Conservation (phyloP, 92 coral and sea anemone genomes). For the Galaxea fascicularis region DNA sequence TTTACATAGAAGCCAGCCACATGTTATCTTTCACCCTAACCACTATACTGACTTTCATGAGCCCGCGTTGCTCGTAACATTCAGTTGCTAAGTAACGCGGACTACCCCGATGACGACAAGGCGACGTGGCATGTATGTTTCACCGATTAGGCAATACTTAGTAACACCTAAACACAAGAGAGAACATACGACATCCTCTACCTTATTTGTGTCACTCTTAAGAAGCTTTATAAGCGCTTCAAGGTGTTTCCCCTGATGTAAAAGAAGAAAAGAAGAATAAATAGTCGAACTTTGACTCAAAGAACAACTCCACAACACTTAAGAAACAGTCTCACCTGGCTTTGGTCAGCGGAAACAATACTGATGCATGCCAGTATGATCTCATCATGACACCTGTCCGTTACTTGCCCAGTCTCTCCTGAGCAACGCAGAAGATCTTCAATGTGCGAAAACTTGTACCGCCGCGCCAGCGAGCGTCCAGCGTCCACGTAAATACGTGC, state of each 20-base stretch:
- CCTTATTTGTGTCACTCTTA: conserved; percentile 91
- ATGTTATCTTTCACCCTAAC: too few species aligned
- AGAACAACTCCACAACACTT: too few species aligned
- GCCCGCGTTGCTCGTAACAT: not conserved
- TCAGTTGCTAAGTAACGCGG: not conserved
- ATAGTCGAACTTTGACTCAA: not conserved
- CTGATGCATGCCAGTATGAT: conserved; percentile 91
- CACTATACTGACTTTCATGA: too few species aligned
- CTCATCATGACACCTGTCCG: conserved; percentile 89
- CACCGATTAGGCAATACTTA: too few species aligned
- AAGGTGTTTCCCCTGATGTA: conserved; percentile 81
- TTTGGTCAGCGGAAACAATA: conserved; percentile 85
- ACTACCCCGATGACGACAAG: not conserved
- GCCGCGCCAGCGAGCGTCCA: conserved; percentile 88
- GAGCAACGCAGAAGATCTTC: conserved; percentile 86
- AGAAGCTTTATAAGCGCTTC: conserved; percentile 88
- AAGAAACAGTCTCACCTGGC: conserved; percentile 66
- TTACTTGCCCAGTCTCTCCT: conserved; percentile 87
- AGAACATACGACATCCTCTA: not conserved
- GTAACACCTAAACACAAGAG: too few species aligned
- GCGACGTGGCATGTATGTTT: too few species aligned
- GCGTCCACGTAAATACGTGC: conserved; percentile 85
- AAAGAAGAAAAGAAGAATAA: not conserved
- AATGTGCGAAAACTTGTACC: conserved; percentile 87
- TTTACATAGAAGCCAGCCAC: too few species aligned